phyloP scores from a whole-genome alignment of 2,113 vertebrate species.

The Leptodactylus fuscus region DNA sequence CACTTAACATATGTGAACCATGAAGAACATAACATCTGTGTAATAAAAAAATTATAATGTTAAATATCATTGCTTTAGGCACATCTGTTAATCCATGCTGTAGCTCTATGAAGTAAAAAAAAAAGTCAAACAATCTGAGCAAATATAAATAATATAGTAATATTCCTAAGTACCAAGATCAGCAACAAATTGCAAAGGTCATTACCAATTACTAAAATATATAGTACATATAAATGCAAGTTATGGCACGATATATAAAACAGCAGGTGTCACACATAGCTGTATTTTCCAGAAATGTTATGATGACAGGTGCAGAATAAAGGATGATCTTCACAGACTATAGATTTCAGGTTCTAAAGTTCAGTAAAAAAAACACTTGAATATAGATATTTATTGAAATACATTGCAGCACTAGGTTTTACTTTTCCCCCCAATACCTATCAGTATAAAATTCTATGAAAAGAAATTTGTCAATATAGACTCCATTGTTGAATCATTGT shows the following conservation, averaged over 20 bases:
- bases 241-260: neutral
- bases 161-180: neutral
- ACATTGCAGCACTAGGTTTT: too few relatives aligned
- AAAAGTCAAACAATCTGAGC: neutral
- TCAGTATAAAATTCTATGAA: too few relatives aligned
- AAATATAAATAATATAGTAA: neutral
- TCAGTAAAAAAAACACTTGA: neutral
- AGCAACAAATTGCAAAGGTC: neutral
- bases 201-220: neutral
- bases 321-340: neutral
- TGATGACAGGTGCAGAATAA: neutral
- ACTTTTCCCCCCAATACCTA: too few relatives aligned
- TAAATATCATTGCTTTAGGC: neutral
- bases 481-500: too few relatives aligned
- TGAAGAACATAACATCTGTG: slow-evolving; percentile 2
- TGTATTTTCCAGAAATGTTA: neutral
- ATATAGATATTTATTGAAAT: neutral
- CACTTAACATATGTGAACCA: slow-evolving; percentile 28
- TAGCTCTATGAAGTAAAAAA: too few relatives aligned
- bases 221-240: neutral
- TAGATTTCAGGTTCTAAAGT: neutral
- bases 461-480: too few relatives aligned
- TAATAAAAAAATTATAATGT: neutral
- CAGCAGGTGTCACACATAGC: neutral
- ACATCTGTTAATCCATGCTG: neutral